A percentile compares a stretch with the other conserved stretches of the same genome.
phyloP scores from a whole-genome alignment of 2,888 invertebrate genomes.

The Notocelia uddmanniana region DNA sequence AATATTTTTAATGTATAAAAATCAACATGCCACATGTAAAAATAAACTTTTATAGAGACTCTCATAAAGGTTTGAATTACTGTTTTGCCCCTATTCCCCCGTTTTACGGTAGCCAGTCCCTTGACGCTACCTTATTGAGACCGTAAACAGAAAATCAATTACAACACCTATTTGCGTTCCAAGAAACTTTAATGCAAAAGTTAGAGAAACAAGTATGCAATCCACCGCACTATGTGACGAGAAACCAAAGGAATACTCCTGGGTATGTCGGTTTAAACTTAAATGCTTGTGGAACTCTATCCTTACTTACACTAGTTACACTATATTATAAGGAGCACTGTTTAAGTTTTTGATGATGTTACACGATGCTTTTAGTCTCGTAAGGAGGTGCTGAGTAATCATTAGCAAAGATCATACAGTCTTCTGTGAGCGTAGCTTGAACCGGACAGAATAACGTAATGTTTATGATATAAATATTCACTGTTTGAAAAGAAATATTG shows the following conservation, averaged over 20 bases:
- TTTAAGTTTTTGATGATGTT: slow-evolving; percentile 26
- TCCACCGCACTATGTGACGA: slow-evolving; percentile 13
- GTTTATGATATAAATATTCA: no score
- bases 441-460: no score
- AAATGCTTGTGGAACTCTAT: slow-evolving; percentile 22
- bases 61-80: no score
- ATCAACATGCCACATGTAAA: no score
- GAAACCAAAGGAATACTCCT: slow-evolving; percentile 7
- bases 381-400: not conserved
- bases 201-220: slow-evolving; percentile 3
- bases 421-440: no score
- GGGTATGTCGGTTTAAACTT: slow-evolving; percentile 10
- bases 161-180: slow-evolving; percentile 4
- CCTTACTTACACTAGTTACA: slow-evolving; percentile 25
- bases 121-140: not conserved
- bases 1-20: no score
- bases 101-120: no score
- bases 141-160: slow-evolving; percentile 18
- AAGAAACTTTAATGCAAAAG: slow-evolving; percentile 26
- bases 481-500: no score
- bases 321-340: slow-evolving; percentile 23
- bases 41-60: no score
- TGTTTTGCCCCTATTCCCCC: no score
- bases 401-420: no score
- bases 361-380: not conserved